These are phyloP conservation scores for Ichneumon xanthorius DNA, from an alignment of 2,888 invertebrate species.

Conservation along the genomic window DNA sequence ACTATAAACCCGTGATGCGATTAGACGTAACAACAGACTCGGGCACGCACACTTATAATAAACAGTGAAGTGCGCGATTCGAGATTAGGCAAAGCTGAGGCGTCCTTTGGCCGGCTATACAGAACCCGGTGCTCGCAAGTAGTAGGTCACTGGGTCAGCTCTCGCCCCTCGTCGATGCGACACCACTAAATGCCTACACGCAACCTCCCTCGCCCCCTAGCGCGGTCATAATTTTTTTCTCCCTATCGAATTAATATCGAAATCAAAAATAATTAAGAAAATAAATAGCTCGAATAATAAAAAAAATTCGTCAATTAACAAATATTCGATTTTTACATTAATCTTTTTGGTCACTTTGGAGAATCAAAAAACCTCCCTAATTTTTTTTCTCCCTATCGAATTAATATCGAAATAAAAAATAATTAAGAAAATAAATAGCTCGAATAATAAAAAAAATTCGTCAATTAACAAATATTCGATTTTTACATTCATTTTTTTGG, in stretches of 20 bases:
- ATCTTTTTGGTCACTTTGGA: too few relatives aligned
- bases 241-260: not conserved
- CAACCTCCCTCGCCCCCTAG: slow-evolving; percentile 61
- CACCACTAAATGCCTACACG: slow-evolving; percentile 71
- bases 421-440: too few relatives aligned
- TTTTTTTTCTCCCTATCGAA: too few relatives aligned
- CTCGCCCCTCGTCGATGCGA: slow-evolving; percentile 74
- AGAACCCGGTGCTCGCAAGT: slow-evolving; percentile 60
- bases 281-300: not conserved
- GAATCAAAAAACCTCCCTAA: not conserved
- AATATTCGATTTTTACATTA: too few relatives aligned
- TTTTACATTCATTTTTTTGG: not conserved
- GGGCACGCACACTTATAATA: not conserved
- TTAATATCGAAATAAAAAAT: too few relatives aligned
- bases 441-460: too few relatives aligned
- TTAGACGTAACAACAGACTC: not conserved
- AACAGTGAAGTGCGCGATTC: slow-evolving; percentile 24
- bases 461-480: not conserved
- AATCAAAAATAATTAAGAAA: slow-evolving; percentile 1
- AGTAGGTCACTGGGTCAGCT: slow-evolving; percentile 79
- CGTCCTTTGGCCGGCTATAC: slow-evolving; percentile 58
- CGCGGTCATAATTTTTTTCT: slow-evolving; percentile 25
- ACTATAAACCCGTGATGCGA: not conserved
- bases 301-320: not conserved
- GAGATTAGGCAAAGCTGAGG: slow-evolving; percentile 73